These are phyloP conservation scores for Neoitamus cyanurus DNA, from an alignment of 2,888 invertebrate genomes.

Conservation along the genomic window DNA sequence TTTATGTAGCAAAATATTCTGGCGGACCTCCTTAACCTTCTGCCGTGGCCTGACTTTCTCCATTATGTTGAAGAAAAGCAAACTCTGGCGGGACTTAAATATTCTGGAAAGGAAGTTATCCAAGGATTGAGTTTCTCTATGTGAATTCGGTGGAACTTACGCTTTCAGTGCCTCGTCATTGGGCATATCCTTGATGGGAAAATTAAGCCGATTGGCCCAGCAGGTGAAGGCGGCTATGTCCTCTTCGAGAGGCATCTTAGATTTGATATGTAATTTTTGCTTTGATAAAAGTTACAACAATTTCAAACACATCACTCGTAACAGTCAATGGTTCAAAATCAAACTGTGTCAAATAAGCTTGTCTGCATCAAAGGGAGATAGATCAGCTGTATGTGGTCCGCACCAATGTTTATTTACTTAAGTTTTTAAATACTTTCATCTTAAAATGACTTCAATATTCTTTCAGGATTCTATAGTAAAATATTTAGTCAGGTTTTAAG, in stretches of 20 bases:
- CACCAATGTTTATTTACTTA: neutral
- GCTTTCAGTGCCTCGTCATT: conserved; percentile 61
- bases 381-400: neutral
- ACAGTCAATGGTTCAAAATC: neutral
- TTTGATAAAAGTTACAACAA: neutral
- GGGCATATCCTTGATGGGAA: conserved; percentile 59
- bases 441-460: too few relatives aligned
- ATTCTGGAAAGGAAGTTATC: conserved; percentile 52
- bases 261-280: neutral
- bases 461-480: too few relatives aligned
- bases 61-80: conserved; percentile 60
- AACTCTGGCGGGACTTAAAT: conserved; percentile 61
- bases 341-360: neutral
- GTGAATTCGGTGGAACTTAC: conserved; percentile 56
- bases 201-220: conserved; percentile 62
- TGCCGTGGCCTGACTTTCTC: conserved; percentile 61
- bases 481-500: neutral
- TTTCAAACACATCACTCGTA: neutral
- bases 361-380: neutral
- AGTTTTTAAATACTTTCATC: too few relatives aligned
- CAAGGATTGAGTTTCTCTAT: neutral
- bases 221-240: conserved; percentile 58
- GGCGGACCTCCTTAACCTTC: conserved; percentile 59
- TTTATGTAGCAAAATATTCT: conserved; percentile 61
- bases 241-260: conserved; percentile 54